These are phyloP conservation scores for Protobothrops mucrosquamatus DNA, from an alignment of 2,113 vertebrate species.

Conservation along the genomic window DNA sequence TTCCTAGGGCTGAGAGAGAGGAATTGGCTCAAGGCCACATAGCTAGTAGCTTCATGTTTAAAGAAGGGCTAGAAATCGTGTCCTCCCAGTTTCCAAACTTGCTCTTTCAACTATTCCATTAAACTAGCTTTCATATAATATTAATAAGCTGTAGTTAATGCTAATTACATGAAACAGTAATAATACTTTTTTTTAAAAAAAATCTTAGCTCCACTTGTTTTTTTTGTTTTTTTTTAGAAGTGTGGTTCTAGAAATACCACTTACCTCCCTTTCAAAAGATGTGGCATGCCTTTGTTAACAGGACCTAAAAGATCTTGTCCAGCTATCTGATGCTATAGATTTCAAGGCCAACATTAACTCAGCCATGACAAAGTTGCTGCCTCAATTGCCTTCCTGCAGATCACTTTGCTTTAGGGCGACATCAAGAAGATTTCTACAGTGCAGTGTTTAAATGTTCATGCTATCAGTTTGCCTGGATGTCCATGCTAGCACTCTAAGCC, in stretches of 20 bases:
- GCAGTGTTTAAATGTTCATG: not conserved
- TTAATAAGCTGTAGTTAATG: not conserved
- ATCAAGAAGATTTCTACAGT: not conserved
- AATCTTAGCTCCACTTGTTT: not conserved
- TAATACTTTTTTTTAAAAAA: not conserved
- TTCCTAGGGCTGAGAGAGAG: not conserved
- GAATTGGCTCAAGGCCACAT: not conserved
- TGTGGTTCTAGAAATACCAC: not conserved
- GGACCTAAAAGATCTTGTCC: not conserved
- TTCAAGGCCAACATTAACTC: not conserved
- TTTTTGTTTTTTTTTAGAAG: not conserved
- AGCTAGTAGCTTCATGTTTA: not conserved
- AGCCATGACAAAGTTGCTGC: not conserved
- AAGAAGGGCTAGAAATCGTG: not conserved
- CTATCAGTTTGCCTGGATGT: not conserved
- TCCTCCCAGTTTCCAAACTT: not conserved
- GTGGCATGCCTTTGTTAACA: not conserved
- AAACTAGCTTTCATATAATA: not conserved
- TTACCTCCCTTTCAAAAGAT: not conserved
- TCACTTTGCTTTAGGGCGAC: not conserved
- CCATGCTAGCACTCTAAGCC: not conserved
- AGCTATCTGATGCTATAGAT: not conserved
- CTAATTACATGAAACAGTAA: not conserved
- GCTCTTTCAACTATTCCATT: not conserved
- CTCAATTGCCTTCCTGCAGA: not conserved